These are phyloP conservation scores for Drosophila trichaetosa DNA, from an alignment of 2,888 invertebrate species.

Conservation along the genomic window DNA sequence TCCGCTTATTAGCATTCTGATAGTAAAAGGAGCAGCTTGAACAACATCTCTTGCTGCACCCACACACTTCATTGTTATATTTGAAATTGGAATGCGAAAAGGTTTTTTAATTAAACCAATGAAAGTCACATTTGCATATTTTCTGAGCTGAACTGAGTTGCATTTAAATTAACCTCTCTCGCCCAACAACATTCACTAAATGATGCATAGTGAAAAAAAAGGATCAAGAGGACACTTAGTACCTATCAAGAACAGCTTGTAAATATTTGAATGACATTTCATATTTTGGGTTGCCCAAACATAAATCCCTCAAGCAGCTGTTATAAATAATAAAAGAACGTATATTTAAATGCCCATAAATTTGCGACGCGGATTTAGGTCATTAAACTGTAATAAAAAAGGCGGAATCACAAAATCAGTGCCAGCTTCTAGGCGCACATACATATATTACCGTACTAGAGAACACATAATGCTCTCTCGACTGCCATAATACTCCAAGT, in stretches of 20 bases:
- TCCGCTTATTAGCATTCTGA: neutral
- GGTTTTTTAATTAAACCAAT: neutral
- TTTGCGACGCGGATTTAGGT: conserved; percentile 69
- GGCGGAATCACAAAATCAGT: conserved; percentile 63
- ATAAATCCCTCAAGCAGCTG: conserved; percentile 67
- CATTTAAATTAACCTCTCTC: neutral
- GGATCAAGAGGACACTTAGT: conserved; percentile 1
- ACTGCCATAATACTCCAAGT: conserved; percentile 51
- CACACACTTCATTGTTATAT: neutral
- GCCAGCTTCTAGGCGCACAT: conserved; percentile 75
- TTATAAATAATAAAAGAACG: conserved; percentile 72
- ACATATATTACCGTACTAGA: conserved; percentile 18
- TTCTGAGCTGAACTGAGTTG: neutral
- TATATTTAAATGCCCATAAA: conserved; percentile 77
- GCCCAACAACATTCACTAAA: neutral
- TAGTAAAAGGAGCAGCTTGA: neutral
- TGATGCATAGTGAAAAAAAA: conserved; percentile 4
- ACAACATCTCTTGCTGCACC: neutral
- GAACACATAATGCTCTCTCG: conserved; percentile 31
- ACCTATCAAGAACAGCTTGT: conserved; percentile 37
- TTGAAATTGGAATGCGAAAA: neutral
- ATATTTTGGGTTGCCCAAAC: conserved; percentile 36
- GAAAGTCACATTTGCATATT: neutral
- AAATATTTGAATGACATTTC: conserved; percentile 59
- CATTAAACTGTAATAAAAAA: conserved; percentile 75